These are phyloP conservation scores for Castor canadensis DNA, from an alignment of 2,113 vertebrate species.

Conservation along the genomic window DNA sequence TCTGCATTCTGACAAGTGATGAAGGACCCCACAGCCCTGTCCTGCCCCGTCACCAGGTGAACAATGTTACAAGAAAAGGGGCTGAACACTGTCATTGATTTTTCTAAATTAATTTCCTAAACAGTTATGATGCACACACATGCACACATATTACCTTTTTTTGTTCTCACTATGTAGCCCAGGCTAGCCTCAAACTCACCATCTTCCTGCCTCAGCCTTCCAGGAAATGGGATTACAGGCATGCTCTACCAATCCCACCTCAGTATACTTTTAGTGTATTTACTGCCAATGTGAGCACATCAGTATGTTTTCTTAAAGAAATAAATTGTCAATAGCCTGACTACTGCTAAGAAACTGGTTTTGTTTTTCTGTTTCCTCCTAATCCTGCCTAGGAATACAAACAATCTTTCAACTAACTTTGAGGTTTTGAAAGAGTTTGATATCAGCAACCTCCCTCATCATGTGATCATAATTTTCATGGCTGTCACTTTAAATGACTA, in stretches of 20 bases:
- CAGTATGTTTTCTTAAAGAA: background rate
- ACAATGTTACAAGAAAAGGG: background rate
- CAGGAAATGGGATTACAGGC: too few species aligned
- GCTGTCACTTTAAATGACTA: background rate
- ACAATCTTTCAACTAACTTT: background rate
- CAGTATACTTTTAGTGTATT: too few species aligned
- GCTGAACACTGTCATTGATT: background rate
- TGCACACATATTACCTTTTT: too few species aligned
- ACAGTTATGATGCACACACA: background rate
- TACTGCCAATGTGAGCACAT: too few species aligned
- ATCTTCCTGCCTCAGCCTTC: too few species aligned
- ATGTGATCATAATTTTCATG: background rate
- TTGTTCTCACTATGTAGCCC: too few species aligned
- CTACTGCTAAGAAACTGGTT: background rate
- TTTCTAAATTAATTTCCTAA: conserved; percentile 34
- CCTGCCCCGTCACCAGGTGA: background rate
- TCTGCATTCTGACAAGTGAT: background rate
- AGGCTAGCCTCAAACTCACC: too few species aligned
- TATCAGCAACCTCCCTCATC: background rate
- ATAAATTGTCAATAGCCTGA: background rate
- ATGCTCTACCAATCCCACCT: too few species aligned
- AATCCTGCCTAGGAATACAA: background rate
- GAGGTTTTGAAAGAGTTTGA: background rate
- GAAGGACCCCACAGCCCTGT: background rate
- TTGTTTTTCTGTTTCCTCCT: background rate